A percentile compares a stretch with the other conserved stretches of the same genome.
Conservation (phyloP, 2,797 vertebrate species). For the Channallabes apus region DNA sequence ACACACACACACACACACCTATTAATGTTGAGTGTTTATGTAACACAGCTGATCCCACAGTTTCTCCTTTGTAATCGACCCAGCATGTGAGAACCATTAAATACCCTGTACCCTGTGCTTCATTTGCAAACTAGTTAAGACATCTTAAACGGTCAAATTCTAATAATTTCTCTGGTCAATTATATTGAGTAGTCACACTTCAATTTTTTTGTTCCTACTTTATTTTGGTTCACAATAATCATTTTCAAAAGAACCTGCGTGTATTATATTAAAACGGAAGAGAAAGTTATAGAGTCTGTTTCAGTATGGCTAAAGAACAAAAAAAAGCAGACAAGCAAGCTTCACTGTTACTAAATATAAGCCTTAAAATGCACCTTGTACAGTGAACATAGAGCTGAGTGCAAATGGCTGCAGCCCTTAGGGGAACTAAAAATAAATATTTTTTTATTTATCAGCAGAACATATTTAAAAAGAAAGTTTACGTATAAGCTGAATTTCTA, state of each 20-base stretch:
- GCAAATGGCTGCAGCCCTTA: background rate
- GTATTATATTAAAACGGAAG: background rate
- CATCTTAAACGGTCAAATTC: background rate
- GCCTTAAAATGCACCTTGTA: background rate
- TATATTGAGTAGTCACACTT: background rate
- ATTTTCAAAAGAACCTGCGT: background rate
- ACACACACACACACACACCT: slow-evolving; percentile 4
- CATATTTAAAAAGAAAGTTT: background rate
- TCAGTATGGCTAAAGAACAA: background rate
- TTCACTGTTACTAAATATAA: background rate
- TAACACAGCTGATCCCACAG: background rate
- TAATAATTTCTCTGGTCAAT: background rate
- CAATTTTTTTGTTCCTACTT: background rate
- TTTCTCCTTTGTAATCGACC: background rate
- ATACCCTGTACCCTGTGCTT: background rate
- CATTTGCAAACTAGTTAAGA: background rate
- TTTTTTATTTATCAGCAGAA: background rate
- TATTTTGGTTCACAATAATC: background rate
- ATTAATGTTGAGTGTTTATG: background rate
- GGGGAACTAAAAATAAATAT: background rate
- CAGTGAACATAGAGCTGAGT: background rate
- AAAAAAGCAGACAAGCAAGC: background rate
- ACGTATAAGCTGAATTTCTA: background rate
- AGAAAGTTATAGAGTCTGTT: background rate
- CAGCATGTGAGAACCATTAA: background rate